These are phyloP conservation scores for Lepidurus apus DNA, from an alignment of 1,140 invertebrate species.

Conservation along the genomic window DNA sequence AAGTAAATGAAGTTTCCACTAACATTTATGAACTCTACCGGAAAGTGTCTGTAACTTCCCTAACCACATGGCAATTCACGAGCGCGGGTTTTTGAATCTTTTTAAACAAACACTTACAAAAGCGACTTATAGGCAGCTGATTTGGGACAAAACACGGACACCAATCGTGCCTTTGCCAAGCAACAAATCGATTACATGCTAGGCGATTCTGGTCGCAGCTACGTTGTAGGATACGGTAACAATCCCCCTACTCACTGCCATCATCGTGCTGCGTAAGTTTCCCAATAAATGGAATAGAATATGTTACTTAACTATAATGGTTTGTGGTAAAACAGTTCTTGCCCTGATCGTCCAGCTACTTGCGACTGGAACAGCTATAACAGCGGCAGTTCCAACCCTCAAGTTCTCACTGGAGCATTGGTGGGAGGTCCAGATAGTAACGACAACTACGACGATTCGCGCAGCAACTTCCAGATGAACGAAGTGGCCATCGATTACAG, in stretches of 20 bases:
- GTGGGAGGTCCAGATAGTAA: constrained; percentile 54
- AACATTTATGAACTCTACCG: too few relatives aligned
- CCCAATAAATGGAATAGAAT: background rate
- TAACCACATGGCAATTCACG: too few relatives aligned
- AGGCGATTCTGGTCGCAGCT: constrained; percentile 56
- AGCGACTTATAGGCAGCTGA: constrained; percentile 46
- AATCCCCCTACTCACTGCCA: constrained; percentile 53
- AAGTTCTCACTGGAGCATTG: constrained; percentile 52
- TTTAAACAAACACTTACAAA: too few relatives aligned
- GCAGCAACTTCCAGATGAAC: constrained; percentile 53
- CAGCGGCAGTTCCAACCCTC: constrained; percentile 49
- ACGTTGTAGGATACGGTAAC: constrained; percentile 57
- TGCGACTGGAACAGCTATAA: constrained; percentile 52
- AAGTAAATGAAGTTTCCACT: constrained; percentile 34
- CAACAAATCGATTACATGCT: constrained; percentile 59
- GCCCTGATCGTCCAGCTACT: constrained; percentile 47
- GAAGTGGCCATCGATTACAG: constrained; percentile 56
- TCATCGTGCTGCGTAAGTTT: constrained; percentile 50
- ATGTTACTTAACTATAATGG: background rate
- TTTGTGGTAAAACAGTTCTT: constrained; percentile 45
- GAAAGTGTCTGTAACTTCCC: too few relatives aligned
- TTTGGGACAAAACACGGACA: constrained; percentile 42
- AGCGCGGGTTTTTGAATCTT: too few relatives aligned
- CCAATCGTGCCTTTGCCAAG: constrained; percentile 50
- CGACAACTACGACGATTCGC: constrained; percentile 50